Percentiles rank a stretch among this genome's conserved stretches.
These are phyloP conservation scores for Mycteria americana DNA, from an alignment of 2,797 vertebrate genomes.

Conservation along the genomic window DNA sequence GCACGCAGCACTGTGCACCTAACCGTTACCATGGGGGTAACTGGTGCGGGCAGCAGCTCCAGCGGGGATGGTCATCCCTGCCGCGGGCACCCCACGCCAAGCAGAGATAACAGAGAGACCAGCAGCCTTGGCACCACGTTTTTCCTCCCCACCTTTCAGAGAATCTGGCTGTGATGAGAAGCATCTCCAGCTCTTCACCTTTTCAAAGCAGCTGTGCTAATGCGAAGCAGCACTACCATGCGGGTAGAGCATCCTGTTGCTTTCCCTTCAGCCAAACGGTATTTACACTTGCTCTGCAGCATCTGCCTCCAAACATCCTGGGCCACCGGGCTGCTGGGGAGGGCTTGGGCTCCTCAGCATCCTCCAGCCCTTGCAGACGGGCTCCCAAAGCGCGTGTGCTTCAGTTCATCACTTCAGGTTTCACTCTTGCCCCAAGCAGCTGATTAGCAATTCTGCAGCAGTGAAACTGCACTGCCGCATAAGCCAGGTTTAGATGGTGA, in stretches of 20 bases:
- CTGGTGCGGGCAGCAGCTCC: neutral
- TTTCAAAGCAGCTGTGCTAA: neutral
- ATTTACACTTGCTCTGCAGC: neutral
- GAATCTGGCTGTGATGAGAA: neutral
- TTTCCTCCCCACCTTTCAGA: neutral
- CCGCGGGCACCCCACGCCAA: rapidly evolving
- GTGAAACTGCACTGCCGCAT: neutral
- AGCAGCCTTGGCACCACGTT: neutral
- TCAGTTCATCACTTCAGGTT: neutral
- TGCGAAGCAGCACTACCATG: rapidly evolving
- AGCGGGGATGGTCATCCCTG: neutral
- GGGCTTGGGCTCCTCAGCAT: neutral
- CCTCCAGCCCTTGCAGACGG: neutral
- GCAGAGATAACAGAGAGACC: neutral
- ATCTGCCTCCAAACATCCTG: neutral
- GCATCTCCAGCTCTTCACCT: neutral
- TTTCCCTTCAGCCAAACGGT: neutral
- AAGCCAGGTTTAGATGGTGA: conserved; percentile 43
- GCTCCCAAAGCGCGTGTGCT: neutral
- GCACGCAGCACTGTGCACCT: neutral
- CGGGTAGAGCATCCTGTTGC: neutral
- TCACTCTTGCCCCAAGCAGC: neutral
- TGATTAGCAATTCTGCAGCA: conserved; percentile 27
- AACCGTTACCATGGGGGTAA: rapidly evolving
- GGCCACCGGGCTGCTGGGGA: neutral